phyloP scores from a whole-genome alignment of 2,113 vertebrate species.

The Leucoraja erinaceus region DNA sequence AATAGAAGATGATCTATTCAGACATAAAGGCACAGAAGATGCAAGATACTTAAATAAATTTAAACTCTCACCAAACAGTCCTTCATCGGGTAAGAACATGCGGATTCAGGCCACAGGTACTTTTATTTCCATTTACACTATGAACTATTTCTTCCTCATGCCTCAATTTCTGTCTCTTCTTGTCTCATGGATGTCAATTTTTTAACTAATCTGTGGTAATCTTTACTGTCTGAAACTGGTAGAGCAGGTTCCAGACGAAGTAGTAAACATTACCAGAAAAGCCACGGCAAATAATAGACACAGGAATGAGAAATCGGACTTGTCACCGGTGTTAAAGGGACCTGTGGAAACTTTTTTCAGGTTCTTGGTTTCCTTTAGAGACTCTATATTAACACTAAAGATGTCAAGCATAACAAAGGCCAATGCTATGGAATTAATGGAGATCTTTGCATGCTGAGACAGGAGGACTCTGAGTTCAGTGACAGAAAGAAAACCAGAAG shows the following conservation, averaged over 20 bases:
- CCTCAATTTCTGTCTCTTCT: not conserved
- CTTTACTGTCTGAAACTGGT: not conserved
- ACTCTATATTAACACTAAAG: not conserved
- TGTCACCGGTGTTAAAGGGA: not conserved
- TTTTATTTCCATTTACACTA: not conserved
- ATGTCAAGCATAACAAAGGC: not conserved
- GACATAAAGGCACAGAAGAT: not conserved
- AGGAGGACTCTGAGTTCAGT: not conserved
- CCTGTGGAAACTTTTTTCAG: not conserved
- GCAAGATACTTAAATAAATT: not conserved
- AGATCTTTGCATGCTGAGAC: not conserved
- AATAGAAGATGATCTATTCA: slow-evolving; percentile 35
- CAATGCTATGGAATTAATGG: not conserved
- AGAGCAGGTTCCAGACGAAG: not conserved
- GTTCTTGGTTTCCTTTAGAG: not conserved
- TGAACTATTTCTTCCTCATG: not conserved
- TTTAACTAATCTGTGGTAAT: not conserved
- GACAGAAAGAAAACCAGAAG: not conserved
- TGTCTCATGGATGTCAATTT: not conserved
- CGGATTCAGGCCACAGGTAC: not conserved
- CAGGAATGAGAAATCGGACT: not conserved
- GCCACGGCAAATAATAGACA: not conserved
- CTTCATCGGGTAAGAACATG: slow-evolving; percentile 39
- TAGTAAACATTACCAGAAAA: not conserved
- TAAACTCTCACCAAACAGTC: not conserved